Percentiles rank a stretch among this genome's conserved stretches.
These are phyloP conservation scores for Chanos chanos DNA, from an alignment of 2,797 vertebrate species.

Conservation along the genomic window DNA sequence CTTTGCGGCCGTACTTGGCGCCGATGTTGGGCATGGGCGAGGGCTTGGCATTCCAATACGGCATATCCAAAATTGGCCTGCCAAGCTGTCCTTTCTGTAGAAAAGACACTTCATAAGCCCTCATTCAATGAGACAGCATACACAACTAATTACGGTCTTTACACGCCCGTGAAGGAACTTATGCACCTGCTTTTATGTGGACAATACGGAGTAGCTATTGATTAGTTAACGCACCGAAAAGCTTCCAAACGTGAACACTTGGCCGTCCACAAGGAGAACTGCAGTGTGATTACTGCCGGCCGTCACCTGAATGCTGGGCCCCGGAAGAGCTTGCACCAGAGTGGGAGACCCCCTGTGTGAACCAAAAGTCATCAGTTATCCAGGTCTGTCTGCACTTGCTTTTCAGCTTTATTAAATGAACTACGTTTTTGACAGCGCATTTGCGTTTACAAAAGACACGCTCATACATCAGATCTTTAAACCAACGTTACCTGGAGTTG, in stretches of 20 bases:
- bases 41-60: conserved; percentile 98
- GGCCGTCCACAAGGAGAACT: conserved; percentile 91
- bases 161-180: too few species aligned
- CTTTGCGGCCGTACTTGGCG: conserved; percentile 95
- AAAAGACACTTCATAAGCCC: background rate
- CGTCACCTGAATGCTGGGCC: conserved; percentile 91
- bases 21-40: conserved; percentile 98
- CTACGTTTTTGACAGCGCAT: background rate
- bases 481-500: conserved; percentile 84
- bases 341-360: conserved; percentile 88
- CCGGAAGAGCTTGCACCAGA: conserved; percentile 90
- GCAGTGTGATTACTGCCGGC: conserved; percentile 99
- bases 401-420: background rate
- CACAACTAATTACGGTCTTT: too few species aligned
- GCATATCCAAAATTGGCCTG: conserved; percentile 93
- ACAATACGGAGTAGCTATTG: background rate
- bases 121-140: background rate
- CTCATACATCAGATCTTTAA: background rate
- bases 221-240: conserved; percentile 85
- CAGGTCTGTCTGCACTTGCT: background rate
- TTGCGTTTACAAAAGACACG: background rate
- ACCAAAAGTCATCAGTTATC: conserved; percentile 21
- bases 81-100: conserved; percentile 95
- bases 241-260: conserved; percentile 98
- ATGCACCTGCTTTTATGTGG: too few species aligned